Conservation (phyloP, 2,888 invertebrate genomes). For the Dryomyza anilis region DNA sequence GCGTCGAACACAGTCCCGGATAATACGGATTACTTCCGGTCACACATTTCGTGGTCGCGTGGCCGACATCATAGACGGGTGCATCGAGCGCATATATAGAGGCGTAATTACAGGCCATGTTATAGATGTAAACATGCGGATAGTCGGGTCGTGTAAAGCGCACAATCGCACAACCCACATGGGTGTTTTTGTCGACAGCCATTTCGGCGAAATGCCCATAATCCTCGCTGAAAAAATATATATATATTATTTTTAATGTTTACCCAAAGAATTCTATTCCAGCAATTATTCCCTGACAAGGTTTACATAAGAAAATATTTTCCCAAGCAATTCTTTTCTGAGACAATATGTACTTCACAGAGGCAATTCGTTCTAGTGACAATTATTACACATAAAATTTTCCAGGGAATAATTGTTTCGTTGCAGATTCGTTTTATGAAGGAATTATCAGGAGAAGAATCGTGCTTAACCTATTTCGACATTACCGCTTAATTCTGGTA, state of each 20-base stretch:
- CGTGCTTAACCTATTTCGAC: neutral
- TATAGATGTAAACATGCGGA: conserved; percentile 49
- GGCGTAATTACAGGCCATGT: conserved; percentile 59
- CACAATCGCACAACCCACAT: conserved; percentile 57
- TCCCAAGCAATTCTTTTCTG: neutral
- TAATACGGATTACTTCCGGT: conserved; percentile 55
- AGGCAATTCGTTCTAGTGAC: no score
- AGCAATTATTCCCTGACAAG: neutral
- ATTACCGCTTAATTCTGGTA: neutral
- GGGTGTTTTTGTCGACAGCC: conserved; percentile 54
- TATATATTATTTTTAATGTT: neutral
- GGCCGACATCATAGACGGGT: conserved; percentile 53
- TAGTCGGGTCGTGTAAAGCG: conserved; percentile 54
- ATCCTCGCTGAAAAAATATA: conserved; percentile 56
- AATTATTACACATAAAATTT: no score
- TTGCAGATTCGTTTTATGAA: no score
- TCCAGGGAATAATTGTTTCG: no score
- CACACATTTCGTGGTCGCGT: conserved; percentile 47
- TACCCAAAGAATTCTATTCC: neutral
- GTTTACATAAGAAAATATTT: neutral
- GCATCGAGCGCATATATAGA: conserved; percentile 54
- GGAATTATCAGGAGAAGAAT: neutral
- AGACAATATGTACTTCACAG: no score
- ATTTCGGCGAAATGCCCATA: conserved; percentile 61
- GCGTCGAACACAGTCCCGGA: conserved; percentile 55